Conservation (phyloP, 2,888 invertebrate species). For the Ectemnius cavifrons region DNA sequence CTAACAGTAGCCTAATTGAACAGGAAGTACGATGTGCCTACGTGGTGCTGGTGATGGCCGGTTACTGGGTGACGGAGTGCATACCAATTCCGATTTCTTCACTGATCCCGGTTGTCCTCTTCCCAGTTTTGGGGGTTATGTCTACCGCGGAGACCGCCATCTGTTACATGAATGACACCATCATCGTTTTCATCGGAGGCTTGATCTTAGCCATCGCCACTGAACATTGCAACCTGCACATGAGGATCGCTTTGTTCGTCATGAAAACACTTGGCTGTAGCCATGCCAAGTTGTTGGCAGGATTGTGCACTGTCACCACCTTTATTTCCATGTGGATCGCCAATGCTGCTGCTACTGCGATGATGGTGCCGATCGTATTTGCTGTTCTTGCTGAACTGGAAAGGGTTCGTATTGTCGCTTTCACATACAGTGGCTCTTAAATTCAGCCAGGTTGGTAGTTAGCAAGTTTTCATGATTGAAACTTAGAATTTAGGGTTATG, state of each 20-base stretch:
- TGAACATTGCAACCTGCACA: conserved; percentile 91
- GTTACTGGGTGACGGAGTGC: conserved; percentile 89
- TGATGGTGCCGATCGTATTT: conserved; percentile 81
- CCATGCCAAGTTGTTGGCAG: conserved; percentile 78
- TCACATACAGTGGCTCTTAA: not conserved
- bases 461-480: no score
- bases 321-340: conserved; percentile 82
- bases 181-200: conserved; percentile 91
- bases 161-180: conserved; percentile 87
- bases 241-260: conserved; percentile 87
- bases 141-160: conserved; percentile 80
- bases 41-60: conserved; percentile 88
- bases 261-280: conserved; percentile 87
- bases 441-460: not conserved
- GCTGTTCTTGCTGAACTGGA: conserved; percentile 78
- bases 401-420: conserved; percentile 61
- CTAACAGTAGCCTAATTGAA: not conserved
- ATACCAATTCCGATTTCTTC: conserved; percentile 89
- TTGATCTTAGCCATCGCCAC: conserved; percentile 93
- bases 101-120: conserved; percentile 88
- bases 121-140: conserved; percentile 83
- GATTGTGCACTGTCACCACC: conserved; percentile 75
- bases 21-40: conserved; percentile 81
- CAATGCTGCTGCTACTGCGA: conserved; percentile 80
- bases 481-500: no score